Evolutionary conservation across 2,797 vertebrate species (phyloP).

Genomic region (Anisognathus igniventris): DNA sequence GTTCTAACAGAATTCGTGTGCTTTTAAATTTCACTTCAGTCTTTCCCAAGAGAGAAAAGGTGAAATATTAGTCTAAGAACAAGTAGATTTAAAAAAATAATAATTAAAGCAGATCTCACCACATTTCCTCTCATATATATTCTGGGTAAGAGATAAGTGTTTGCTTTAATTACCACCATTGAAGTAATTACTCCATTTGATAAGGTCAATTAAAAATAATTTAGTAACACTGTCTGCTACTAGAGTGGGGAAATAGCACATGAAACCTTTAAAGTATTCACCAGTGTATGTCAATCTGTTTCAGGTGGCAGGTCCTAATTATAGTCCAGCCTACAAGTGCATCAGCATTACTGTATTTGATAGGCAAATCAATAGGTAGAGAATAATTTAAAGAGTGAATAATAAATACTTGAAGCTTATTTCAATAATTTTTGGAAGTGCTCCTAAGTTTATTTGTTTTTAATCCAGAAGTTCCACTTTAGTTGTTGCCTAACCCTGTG

Average conservation of each 20-base stretch:
- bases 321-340: background rate
- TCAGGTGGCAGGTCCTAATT: background rate
- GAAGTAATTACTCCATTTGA: conserved; percentile 4
- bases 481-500: background rate
- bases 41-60: background rate
- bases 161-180: background rate
- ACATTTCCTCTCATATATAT: background rate
- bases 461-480: background rate
- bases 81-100: background rate
- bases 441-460: background rate
- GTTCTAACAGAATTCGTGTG: background rate
- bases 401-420: background rate
- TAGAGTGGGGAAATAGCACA: background rate
- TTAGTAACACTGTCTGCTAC: background rate
- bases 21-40: background rate
- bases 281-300: background rate
- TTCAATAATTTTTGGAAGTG: background rate
- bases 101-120: background rate
- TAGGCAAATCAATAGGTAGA: background rate
- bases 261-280: background rate
- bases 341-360: background rate
- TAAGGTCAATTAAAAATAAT: conserved; percentile 28
- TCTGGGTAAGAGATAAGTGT: background rate
- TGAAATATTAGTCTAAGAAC: background rate
- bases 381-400: background rate